phyloP scores from a whole-genome alignment of 2,888 invertebrate species.

The Apodemia zela region DNA sequence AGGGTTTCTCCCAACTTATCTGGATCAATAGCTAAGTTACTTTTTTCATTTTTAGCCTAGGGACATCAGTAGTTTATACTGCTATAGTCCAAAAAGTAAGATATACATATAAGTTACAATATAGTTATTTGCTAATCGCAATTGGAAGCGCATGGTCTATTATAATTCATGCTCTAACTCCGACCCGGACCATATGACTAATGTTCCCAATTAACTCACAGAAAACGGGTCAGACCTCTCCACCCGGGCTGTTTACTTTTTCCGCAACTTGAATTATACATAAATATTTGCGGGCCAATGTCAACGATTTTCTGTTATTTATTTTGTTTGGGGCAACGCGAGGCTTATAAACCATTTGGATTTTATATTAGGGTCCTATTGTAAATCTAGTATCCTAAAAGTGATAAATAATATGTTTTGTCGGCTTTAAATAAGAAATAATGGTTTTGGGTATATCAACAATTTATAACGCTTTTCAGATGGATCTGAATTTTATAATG shows the following conservation, averaged over 20 bases:
- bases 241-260: conserved; percentile 55
- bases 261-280: conserved; percentile 50
- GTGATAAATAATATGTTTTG: too few relatives aligned
- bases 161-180: conserved; percentile 30
- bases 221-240: conserved; percentile 46
- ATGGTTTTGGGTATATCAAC: too few relatives aligned
- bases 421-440: too few relatives aligned
- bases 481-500: too few relatives aligned
- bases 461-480: too few relatives aligned
- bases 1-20: too few relatives aligned
- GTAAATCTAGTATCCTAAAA: not conserved
- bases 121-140: too few relatives aligned
- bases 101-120: too few relatives aligned
- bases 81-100: too few relatives aligned
- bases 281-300: conserved; percentile 47
- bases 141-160: not conserved
- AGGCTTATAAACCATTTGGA: conserved; percentile 16
- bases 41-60: too few relatives aligned
- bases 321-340: conserved; percentile 31
- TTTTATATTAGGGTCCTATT: conserved; percentile 9
- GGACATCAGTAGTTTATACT: too few relatives aligned
- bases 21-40: too few relatives aligned
- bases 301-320: conserved; percentile 37
- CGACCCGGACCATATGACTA: conserved; percentile 55
- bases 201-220: conserved; percentile 65